These are phyloP conservation scores for Amazona vittata DNA, from an alignment of 2,113 vertebrate species.

Conservation along the genomic window DNA sequence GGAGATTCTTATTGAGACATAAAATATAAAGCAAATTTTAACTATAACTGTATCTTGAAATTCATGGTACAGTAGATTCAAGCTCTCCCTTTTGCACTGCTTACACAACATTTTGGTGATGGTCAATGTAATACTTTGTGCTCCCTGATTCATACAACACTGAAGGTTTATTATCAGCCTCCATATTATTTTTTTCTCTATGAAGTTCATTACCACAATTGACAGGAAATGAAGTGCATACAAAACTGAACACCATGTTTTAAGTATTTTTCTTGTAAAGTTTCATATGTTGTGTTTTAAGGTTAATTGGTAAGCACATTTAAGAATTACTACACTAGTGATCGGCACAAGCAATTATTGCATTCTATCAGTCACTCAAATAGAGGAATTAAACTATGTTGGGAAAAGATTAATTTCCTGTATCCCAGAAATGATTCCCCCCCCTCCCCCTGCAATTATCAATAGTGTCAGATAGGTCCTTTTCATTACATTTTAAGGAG, in stretches of 20 bases:
- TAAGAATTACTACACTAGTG: not conserved
- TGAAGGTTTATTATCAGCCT: not conserved
- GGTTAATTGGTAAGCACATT: constrained; percentile 40
- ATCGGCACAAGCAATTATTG: not conserved
- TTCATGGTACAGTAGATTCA: not conserved
- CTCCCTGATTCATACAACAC: not conserved
- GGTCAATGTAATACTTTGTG: not conserved
- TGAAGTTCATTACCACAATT: constrained; percentile 29
- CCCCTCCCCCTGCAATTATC: not conserved
- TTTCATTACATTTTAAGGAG: not conserved
- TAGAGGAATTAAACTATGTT: not conserved
- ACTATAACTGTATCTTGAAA: not conserved
- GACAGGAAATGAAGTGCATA: constrained; percentile 21
- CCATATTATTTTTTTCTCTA: constrained; percentile 33
- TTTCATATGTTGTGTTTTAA: constrained; percentile 35
- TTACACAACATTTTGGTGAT: not conserved
- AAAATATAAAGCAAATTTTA: not conserved
- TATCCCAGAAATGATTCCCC: not conserved
- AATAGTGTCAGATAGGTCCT: not conserved
- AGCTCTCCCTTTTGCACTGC: not conserved
- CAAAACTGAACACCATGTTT: constrained; percentile 26
- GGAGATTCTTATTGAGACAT: not conserved
- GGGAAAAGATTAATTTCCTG: not conserved
- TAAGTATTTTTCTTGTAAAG: constrained; percentile 50
- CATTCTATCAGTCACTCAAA: not conserved